Evolutionary conservation across 2,797 vertebrate species (phyloP), one percentile per base, ranked within the genome.

Genomic region (Nannoperca australis): DNA sequence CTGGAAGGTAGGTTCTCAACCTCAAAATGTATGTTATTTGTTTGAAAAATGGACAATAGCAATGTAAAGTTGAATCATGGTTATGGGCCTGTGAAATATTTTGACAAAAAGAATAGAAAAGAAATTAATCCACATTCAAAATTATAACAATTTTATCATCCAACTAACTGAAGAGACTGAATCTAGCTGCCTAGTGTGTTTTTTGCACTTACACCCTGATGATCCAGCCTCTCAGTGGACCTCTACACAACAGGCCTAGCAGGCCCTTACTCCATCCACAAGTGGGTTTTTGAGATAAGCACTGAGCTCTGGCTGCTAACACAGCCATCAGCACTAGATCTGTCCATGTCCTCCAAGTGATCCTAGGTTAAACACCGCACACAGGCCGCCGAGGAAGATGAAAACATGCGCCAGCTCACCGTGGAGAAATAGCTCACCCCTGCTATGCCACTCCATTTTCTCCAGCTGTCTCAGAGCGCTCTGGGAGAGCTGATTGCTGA

Each of bases 401-500:
- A 88, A 92, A 89, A 89, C 90, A 85, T 84, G 81, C 36, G 54
- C 77, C 63, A 59, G 66, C 77, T 82, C 83, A 63, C 85, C 75
- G n/a, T 34, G 3, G 81, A 85, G 84, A 85, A 85, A 74, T 72
- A 59, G 66, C 77, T 82, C 83, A 63, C 85, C 75, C 87, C 87
- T 73, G 78, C 82, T 67, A 86, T 45, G 82, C 85, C 84, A 73
- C 88, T 91, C 78, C 71, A 87, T 89, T 88, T 89, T 86, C 83
- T 86, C 63, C 85, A 71, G 82, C 84, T 83, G 74, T 76, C 76
- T 69, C 82, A 17, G 81, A 75, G 76, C 87, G 55, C 87, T 79
- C 83, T 77, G 81, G 79, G 89, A 80, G 71, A 85, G 75, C 78
- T 83, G 87, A 88, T 91, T 83, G 79, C 72, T 76, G 90, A 90